A percentile compares a stretch with the other conserved stretches of the same genome.
These are phyloP conservation scores for Hemistola chrysoprasaria DNA, from an alignment of 2,888 invertebrate species.

Conservation along the genomic window DNA sequence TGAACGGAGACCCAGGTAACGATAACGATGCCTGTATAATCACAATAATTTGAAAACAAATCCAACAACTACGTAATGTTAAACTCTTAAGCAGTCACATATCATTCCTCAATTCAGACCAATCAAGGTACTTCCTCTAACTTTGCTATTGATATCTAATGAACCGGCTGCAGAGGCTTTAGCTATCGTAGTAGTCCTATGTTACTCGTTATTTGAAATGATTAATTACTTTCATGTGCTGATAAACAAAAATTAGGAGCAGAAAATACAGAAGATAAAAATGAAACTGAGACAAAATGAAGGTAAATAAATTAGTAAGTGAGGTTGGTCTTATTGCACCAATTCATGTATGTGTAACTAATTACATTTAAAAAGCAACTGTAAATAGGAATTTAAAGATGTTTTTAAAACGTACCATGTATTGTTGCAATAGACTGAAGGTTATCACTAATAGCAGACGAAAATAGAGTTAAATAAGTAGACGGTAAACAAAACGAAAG, in stretches of 20 bases:
- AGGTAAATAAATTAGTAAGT: constrained; percentile 54
- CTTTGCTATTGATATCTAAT: constrained; percentile 36
- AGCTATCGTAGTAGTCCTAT: constrained; percentile 34
- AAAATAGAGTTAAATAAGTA: constrained; percentile 46
- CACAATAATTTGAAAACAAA: constrained; percentile 40
- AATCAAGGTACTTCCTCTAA: constrained; percentile 45
- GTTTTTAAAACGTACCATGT: constrained; percentile 21
- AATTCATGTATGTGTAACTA: constrained; percentile 45
- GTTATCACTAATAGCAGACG: constrained; percentile 40
- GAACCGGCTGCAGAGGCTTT: constrained; percentile 71
- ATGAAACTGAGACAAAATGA: constrained; percentile 40
- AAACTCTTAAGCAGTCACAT: constrained; percentile 28
- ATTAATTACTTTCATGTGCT: constrained; percentile 77
- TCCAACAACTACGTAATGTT: constrained; percentile 13
- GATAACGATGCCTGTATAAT: constrained; percentile 94
- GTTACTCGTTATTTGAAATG: constrained; percentile 36
- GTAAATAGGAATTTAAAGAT: constrained; percentile 13
- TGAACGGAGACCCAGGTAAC: constrained; percentile 98
- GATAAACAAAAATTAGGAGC: constrained; percentile 71
- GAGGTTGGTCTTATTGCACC: constrained; percentile 57
- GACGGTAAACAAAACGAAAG: constrained; percentile 42
- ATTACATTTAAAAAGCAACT: constrained; percentile 3
- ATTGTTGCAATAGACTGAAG: constrained; percentile 58
- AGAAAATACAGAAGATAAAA: constrained; percentile 36
- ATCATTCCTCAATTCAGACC: constrained; percentile 78